Evolutionary conservation across 2,113 vertebrate species (phyloP).

Genomic region (Callopanchax toddi): DNA sequence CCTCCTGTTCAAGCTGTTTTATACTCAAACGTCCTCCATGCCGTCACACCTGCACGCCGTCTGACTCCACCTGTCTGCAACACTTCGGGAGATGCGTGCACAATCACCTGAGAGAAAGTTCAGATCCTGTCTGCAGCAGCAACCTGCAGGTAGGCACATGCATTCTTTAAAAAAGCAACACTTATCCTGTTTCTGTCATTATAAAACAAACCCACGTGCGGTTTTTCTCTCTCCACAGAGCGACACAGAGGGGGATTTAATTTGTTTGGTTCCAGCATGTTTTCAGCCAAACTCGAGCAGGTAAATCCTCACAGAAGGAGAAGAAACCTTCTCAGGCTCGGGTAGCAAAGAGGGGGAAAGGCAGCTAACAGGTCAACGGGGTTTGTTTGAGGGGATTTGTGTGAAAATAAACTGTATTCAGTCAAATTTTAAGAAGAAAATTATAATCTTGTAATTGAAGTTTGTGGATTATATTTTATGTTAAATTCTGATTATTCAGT

Average conservation of each 20-base stretch:
- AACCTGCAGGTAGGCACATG: slow-evolving; percentile 64
- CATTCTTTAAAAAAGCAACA: too few relatives aligned
- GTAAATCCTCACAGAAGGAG: slow-evolving; percentile 11
- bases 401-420: slow-evolving; percentile 9
- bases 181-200: too few relatives aligned
- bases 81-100: slow-evolving; percentile 74
- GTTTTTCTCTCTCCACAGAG: slow-evolving; percentile 43
- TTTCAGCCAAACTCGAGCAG: background rate
- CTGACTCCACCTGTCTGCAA: slow-evolving; percentile 64
- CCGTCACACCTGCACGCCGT: slow-evolving; percentile 58
- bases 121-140: slow-evolving; percentile 49
- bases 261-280: slow-evolving; percentile 75
- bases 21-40: slow-evolving; percentile 64
- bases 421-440: slow-evolving; percentile 7
- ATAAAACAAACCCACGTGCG: background rate
- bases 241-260: slow-evolving; percentile 58
- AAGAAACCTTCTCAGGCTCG: slow-evolving; percentile 5
- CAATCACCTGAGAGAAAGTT: slow-evolving; percentile 53
- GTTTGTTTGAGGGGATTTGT: background rate
- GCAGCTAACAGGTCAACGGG: slow-evolving; percentile 60
- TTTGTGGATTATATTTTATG: too few relatives aligned
- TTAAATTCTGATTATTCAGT: too few relatives aligned
- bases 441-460: too few relatives aligned
- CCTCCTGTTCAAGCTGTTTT: slow-evolving; percentile 76
- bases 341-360: slow-evolving; percentile 54